Evolutionary conservation across 2,888 invertebrate species (phyloP).

Genomic region (Andrena marginata): DNA sequence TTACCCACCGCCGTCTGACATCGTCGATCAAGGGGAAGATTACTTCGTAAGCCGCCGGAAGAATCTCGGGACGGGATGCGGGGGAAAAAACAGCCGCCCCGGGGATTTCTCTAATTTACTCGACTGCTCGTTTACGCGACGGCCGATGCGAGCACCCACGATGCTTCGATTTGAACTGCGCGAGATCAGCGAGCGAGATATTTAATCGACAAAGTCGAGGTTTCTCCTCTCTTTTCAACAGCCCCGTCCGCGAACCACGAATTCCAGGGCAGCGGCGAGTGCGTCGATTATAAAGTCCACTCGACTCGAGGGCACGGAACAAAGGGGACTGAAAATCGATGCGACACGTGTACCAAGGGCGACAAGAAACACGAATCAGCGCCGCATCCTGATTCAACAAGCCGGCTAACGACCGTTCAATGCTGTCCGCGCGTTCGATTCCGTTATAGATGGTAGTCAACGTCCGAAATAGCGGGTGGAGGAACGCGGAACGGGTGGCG

Average conservation of each 20-base stretch:
- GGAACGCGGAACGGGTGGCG: neutral
- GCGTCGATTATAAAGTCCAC: neutral
- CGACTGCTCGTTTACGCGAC: slow-evolving; percentile 41
- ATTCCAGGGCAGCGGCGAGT: neutral
- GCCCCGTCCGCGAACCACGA: neutral
- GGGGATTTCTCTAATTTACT: slow-evolving; percentile 38
- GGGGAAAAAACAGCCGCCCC: slow-evolving; percentile 7
- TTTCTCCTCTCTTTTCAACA: too few relatives aligned
- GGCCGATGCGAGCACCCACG: slow-evolving; percentile 13
- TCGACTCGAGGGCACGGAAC: neutral
- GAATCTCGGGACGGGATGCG: slow-evolving; percentile 17
- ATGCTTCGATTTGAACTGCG: neutral
- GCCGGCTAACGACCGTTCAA: slow-evolving; percentile 2
- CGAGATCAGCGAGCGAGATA: neutral
- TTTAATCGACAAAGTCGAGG: too few relatives aligned
- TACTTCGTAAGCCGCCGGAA: slow-evolving; percentile 36
- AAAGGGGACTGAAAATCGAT: slow-evolving; percentile 12
- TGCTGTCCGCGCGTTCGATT: slow-evolving; percentile 8
- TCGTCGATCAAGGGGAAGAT: slow-evolving; percentile 58
- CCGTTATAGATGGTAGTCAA: neutral
- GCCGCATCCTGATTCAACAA: slow-evolving; percentile 10
- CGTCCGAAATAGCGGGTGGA: slow-evolving; percentile 23
- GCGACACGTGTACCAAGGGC: slow-evolving; percentile 10
- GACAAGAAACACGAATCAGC: slow-evolving; percentile 1
- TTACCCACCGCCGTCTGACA: slow-evolving; percentile 35